A percentile compares a stretch with the other conserved stretches of the same genome.
Conservation (phyloP, 2,113 vertebrate genomes). For the Chlorocebus sabaeus region DNA sequence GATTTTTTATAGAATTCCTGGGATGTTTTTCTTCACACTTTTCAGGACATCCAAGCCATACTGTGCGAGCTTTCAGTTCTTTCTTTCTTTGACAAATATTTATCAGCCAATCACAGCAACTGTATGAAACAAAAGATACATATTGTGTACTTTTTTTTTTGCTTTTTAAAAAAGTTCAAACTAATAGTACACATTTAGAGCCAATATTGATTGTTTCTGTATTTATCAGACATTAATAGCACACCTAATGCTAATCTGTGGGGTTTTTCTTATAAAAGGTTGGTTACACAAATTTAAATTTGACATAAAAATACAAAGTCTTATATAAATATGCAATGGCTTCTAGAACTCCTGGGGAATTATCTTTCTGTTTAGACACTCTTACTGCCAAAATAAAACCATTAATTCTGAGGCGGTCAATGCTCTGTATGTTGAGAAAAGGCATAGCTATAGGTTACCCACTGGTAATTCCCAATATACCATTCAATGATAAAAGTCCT, state of each 20-base stretch:
- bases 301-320: background rate
- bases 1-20: constrained; percentile 96
- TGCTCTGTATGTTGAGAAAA: background rate
- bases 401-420: background rate
- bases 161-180: background rate
- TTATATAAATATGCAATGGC: background rate
- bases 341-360: background rate
- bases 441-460: background rate
- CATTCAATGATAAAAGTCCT: background rate
- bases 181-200: background rate
- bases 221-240: background rate
- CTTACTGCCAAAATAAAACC: background rate
- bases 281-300: background rate
- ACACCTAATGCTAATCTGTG: background rate
- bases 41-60: constrained; percentile 97
- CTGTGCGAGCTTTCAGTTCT: constrained; percentile 93
- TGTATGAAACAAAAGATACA: constrained; percentile 74
- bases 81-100: constrained; percentile 91
- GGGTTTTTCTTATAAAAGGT: background rate
- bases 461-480: background rate
- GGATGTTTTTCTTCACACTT: constrained; percentile 98
- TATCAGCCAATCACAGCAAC: constrained; percentile 94
- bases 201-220: background rate
- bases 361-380: background rate
- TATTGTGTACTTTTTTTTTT: background rate